Evolutionary conservation across 2,888 invertebrate genomes (phyloP).

Genomic region (Rhaphigaster nebulosa): DNA sequence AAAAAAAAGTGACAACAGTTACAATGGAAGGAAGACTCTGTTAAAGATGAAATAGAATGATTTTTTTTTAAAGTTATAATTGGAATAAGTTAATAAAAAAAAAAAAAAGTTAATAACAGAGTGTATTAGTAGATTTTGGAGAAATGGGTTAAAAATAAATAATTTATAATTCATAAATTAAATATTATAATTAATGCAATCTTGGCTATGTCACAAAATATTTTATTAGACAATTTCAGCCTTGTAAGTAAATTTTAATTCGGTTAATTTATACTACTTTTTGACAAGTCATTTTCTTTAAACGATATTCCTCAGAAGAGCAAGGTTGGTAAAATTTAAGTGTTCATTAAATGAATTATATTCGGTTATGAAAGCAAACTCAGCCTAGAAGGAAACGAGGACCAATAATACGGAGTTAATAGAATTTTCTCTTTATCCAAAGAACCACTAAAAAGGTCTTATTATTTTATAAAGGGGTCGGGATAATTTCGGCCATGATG

Average conservation of each 20-base stretch:
- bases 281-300: not conserved
- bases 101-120: no score
- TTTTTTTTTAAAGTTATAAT: no score
- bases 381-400: not conserved
- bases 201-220: not conserved
- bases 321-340: not conserved
- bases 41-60: no score
- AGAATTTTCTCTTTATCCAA: conserved; percentile 23
- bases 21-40: no score
- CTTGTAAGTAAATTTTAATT: not conserved
- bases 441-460: conserved; percentile 4
- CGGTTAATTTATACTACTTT: not conserved
- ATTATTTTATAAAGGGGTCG: not conserved
- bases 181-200: not conserved
- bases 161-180: no score
- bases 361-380: conserved; percentile 19
- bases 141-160: no score
- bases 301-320: not conserved
- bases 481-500: not conserved
- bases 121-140: no score
- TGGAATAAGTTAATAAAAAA: no score
- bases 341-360: conserved; percentile 9
- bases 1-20: no score
- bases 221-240: not conserved
- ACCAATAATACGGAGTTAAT: conserved; percentile 1